Evolutionary conservation across 2,113 vertebrate genomes (phyloP).

Genomic region (Thymallus thymallus): DNA sequence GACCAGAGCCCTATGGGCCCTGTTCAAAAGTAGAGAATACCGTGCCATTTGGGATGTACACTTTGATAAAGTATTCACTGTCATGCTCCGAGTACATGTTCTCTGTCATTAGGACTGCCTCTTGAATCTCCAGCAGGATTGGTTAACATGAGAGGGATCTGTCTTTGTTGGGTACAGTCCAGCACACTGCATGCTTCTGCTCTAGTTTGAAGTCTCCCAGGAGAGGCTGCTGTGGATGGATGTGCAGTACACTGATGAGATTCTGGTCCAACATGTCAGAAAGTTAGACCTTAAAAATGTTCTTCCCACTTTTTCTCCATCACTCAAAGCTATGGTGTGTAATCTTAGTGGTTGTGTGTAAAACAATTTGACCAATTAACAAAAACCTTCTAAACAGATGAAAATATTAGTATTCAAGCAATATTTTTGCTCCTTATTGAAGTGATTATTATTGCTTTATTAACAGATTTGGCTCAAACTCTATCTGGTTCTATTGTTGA

Average conservation of each 20-base stretch:
- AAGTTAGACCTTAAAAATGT: no score
- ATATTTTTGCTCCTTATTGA: not conserved
- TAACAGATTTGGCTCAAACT: no score
- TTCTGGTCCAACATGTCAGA: constrained; percentile 45
- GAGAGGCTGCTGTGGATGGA: constrained; percentile 38
- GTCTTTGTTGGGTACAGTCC: constrained; percentile 47
- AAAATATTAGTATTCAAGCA: not conserved
- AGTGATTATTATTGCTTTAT: no score
- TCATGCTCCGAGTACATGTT: constrained; percentile 44
- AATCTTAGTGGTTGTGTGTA: no score
- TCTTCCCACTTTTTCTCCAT: no score
- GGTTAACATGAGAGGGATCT: constrained; percentile 43
- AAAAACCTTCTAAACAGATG: no score
- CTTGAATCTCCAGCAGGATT: constrained; percentile 35
- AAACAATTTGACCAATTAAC: no score
- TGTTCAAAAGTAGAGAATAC: no score
- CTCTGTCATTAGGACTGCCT: constrained; percentile 47
- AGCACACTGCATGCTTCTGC: constrained; percentile 39
- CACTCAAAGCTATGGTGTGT: no score
- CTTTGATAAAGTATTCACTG: constrained; percentile 32
- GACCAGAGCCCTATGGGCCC: no score
- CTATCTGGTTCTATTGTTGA: not conserved
- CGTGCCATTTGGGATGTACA: no score
- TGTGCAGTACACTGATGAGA: constrained; percentile 27
- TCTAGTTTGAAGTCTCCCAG: constrained; percentile 41